Percentiles rank a stretch among this genome's conserved stretches.
Conservation (phyloP, 37 sponge, comb jelly and placozoan species). For the Geodia barretti region DNA sequence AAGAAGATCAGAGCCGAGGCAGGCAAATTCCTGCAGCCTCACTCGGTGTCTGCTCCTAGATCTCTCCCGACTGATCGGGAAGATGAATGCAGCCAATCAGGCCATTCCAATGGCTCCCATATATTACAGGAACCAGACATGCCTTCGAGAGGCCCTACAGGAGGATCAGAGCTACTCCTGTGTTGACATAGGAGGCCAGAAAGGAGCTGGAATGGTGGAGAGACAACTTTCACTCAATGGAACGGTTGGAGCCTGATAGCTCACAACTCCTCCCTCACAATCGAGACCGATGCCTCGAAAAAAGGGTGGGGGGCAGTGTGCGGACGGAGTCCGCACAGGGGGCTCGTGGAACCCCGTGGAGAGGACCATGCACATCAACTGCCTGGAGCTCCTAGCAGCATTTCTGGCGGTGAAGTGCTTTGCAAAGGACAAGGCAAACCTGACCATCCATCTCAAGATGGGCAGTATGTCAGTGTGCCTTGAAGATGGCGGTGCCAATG, state of each 20-base stretch:
- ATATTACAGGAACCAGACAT: slow-evolving; percentile 21
- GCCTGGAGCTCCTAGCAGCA: slow-evolving; percentile 55
- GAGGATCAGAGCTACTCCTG: neutral
- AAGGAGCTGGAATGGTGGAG: slow-evolving; percentile 42
- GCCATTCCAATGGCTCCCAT: slow-evolving; percentile 41
- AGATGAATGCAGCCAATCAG: slow-evolving; percentile 21
- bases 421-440: slow-evolving; percentile 2
- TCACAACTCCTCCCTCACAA: neutral
- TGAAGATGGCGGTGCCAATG: neutral
- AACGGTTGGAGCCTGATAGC: slow-evolving; percentile 31
- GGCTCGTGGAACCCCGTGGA: slow-evolving; percentile 62
- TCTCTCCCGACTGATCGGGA: slow-evolving; percentile 31
- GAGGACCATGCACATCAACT: slow-evolving; percentile 56
- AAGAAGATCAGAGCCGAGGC: slow-evolving; percentile 8
- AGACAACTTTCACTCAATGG: slow-evolving; percentile 17
- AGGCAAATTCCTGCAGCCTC: neutral
- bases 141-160: slow-evolving; percentile 6
- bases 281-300: slow-evolving; percentile 50
- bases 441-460: neutral
- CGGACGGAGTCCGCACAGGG: slow-evolving; percentile 25
- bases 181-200: slow-evolving; percentile 1
- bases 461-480: neutral
- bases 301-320: slow-evolving; percentile 52
- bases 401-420: slow-evolving; percentile 48
- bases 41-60: neutral